A percentile compares a stretch with the other conserved stretches of the same genome.
These are phyloP conservation scores for Callaeas wilsoni DNA, from an alignment of 2,113 vertebrate genomes.

Conservation along the genomic window DNA sequence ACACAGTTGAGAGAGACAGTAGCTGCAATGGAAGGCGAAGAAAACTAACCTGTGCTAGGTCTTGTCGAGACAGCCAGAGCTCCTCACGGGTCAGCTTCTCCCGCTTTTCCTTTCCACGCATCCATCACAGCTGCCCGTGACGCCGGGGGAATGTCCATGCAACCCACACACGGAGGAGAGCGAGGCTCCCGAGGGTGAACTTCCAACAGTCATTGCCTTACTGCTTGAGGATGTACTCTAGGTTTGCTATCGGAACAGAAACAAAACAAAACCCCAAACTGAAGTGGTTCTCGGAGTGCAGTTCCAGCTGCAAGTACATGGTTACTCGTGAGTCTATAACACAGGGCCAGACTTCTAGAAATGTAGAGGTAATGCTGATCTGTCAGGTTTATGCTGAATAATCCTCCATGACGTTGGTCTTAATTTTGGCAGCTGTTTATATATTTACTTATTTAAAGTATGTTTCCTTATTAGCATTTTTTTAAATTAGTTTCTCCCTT, in stretches of 20 bases:
- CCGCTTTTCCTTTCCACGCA: slow-evolving; percentile 13
- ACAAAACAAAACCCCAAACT: slow-evolving; percentile 49
- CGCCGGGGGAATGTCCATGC: slow-evolving; percentile 83
- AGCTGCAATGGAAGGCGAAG: slow-evolving; percentile 68
- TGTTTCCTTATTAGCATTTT: not conserved
- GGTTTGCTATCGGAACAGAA: slow-evolving; percentile 75
- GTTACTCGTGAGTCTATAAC: slow-evolving; percentile 3
- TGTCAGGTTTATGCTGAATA: not conserved
- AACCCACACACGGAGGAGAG: slow-evolving; percentile 69
- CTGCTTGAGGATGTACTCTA: slow-evolving; percentile 64
- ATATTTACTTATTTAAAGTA: slow-evolving; percentile 14
- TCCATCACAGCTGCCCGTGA: slow-evolving; percentile 70
- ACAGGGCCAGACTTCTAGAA: slow-evolving; percentile 17
- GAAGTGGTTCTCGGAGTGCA: slow-evolving; percentile 66
- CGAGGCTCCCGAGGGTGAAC: slow-evolving; percentile 43
- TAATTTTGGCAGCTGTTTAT: slow-evolving; percentile 68
- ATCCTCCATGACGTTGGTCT: slow-evolving; percentile 23
- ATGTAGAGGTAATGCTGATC: slow-evolving; percentile 16
- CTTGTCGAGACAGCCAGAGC: slow-evolving; percentile 48
- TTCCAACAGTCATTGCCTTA: slow-evolving; percentile 91
- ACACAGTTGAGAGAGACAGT: slow-evolving; percentile 68
- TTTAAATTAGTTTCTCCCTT: not conserved
- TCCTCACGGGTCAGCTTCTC: slow-evolving; percentile 23
- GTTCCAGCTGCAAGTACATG: slow-evolving; percentile 72
- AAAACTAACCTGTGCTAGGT: slow-evolving; percentile 44